A percentile compares a stretch with the other conserved stretches of the same genome.
These are phyloP conservation scores for Drosophila rhopaloa DNA, from an alignment of 1,140 invertebrate species.

Conservation along the genomic window DNA sequence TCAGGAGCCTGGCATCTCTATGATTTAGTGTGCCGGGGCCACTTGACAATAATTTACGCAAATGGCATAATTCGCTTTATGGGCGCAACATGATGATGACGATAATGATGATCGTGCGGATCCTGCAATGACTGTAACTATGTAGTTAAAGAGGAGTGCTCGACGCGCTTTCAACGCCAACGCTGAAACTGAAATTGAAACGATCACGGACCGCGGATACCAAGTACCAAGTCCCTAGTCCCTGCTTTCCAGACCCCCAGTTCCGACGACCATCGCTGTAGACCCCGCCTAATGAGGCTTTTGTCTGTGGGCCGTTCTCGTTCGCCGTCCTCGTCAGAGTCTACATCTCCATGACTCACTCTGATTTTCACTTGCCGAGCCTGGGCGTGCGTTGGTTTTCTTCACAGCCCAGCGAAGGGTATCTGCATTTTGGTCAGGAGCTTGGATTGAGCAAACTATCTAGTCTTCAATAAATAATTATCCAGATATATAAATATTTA, in stretches of 20 bases:
- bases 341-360: constrained; percentile 53
- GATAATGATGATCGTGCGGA: constrained; percentile 48
- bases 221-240: constrained; percentile 5
- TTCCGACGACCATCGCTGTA: constrained; percentile 16
- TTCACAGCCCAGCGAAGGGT: background rate
- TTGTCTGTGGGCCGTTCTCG: constrained; percentile 67
- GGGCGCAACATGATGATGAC: constrained; percentile 63
- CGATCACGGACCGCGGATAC: constrained; percentile 35
- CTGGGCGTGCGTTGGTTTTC: constrained; percentile 25
- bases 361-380: constrained; percentile 66
- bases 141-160: constrained; percentile 78
- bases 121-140: constrained; percentile 73
- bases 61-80: constrained; percentile 78
- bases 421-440: background rate
- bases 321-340: constrained; percentile 5
- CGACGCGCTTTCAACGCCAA: constrained; percentile 80
- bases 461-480: background rate
- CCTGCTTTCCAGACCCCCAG: constrained; percentile 7
- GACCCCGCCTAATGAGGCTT: constrained; percentile 75
- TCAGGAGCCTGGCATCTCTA: constrained; percentile 64
- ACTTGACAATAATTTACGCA: constrained; percentile 81
- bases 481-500: too few species aligned
- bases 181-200: constrained; percentile 78
- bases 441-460: too few species aligned
- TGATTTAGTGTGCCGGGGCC: constrained; percentile 68